These are phyloP conservation scores for Hormiphora californensis DNA, from an alignment of 37 sponge, comb jelly and placozoan genomes.

Conservation along the genomic window DNA sequence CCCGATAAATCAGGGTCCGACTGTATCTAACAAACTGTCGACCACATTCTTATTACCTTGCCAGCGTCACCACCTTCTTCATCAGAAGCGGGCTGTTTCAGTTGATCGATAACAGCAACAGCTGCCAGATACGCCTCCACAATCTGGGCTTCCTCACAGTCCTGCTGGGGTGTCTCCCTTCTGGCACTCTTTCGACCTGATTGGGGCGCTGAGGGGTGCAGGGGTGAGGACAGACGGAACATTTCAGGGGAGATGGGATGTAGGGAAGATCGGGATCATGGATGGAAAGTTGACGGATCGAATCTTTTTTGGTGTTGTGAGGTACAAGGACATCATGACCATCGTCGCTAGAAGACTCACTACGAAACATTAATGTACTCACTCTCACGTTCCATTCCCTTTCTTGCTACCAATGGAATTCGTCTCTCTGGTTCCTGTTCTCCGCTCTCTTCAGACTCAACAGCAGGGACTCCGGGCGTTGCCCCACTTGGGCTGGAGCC, in stretches of 20 bases:
- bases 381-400: conserved; percentile 39
- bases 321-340: too few species aligned
- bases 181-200: conserved; percentile 42
- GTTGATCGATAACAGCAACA: conserved; percentile 35
- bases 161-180: conserved; percentile 39
- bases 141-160: conserved; percentile 35
- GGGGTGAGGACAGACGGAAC: neutral
- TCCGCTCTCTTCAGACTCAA: conserved; percentile 27
- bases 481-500: neutral
- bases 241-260: too few species aligned
- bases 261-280: too few species aligned
- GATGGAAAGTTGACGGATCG: too few species aligned
- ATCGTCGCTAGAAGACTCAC: too few species aligned
- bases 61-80: conserved; percentile 1
- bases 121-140: conserved; percentile 51
- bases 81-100: conserved; percentile 28
- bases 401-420: conserved; percentile 18
- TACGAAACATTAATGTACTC: too few species aligned
- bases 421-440: neutral
- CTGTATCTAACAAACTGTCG: too few species aligned
- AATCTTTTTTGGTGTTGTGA: too few species aligned
- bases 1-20: too few species aligned
- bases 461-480: conserved; percentile 14
- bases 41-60: too few species aligned
- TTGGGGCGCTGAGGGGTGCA: neutral